Percentiles rank a stretch among this genome's conserved stretches.
phyloP scores from a whole-genome alignment of 2,888 invertebrate genomes.

The Drosophila subsilvestris region DNA sequence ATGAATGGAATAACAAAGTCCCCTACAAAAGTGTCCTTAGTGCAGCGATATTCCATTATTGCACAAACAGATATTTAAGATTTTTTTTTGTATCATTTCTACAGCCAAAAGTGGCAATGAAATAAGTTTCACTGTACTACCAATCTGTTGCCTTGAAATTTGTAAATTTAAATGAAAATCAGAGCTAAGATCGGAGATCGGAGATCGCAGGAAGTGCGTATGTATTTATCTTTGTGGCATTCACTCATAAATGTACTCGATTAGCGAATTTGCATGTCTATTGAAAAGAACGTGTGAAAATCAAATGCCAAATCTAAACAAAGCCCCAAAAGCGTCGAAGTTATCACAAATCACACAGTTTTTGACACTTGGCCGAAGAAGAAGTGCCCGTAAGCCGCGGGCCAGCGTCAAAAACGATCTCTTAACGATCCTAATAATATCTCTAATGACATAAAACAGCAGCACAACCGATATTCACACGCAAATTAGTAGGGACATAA shows the following conservation, averaged over 20 bases:
- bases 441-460: constrained; percentile 78
- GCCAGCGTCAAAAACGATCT: constrained; percentile 69
- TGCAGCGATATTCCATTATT: too few species aligned
- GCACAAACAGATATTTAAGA: too few species aligned
- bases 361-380: constrained; percentile 60
- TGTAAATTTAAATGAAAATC: too few species aligned
- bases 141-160: too few species aligned
- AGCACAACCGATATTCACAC: constrained; percentile 69
- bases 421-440: constrained; percentile 79
- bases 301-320: constrained; percentile 64
- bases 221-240: constrained; percentile 18
- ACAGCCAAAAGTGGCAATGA: neutral
- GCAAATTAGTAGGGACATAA: constrained; percentile 80
- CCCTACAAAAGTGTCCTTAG: too few species aligned
- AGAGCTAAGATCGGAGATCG: constrained; percentile 21
- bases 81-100: too few species aligned
- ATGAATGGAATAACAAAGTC: too few species aligned
- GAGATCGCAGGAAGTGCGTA: constrained; percentile 6
- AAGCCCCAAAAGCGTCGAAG: constrained; percentile 39
- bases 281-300: constrained; percentile 73
- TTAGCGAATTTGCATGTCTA: constrained; percentile 67
- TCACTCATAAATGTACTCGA: constrained; percentile 52
- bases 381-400: constrained; percentile 41
- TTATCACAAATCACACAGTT: constrained; percentile 62
- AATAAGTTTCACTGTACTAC: too few species aligned